phyloP scores from a whole-genome alignment of 1,140 invertebrate genomes.

The Elymnias hypermnestra region DNA sequence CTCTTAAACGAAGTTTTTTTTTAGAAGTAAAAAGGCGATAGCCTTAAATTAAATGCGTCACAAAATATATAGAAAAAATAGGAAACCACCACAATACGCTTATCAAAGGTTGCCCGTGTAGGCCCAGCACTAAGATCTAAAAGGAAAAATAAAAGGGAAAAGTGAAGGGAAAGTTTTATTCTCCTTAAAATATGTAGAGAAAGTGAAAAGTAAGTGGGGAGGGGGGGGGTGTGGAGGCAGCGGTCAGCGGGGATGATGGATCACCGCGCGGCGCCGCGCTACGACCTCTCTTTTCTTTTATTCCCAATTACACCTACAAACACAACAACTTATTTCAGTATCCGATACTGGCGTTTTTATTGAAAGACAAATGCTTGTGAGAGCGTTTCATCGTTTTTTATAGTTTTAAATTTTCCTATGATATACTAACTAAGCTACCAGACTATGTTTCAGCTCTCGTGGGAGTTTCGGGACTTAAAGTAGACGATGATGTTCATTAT shows the following conservation, averaged over 20 bases:
- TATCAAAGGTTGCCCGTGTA: slow-evolving; percentile 17
- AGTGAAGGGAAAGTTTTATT: slow-evolving; percentile 66
- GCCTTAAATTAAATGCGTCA: not conserved
- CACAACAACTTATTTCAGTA: slow-evolving; percentile 48
- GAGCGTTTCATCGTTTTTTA: no score
- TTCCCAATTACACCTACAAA: slow-evolving; percentile 66
- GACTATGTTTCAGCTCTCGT: no score
- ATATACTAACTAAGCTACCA: no score
- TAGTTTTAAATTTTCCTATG: no score
- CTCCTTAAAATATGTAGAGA: slow-evolving; percentile 75
- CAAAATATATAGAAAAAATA: not conserved
- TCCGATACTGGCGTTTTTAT: not conserved
- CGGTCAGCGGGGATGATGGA: slow-evolving; percentile 72
- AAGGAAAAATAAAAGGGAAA: slow-evolving; percentile 54
- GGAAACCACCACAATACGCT: not conserved
- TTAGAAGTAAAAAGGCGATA: no score
- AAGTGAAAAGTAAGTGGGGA: slow-evolving; percentile 72
- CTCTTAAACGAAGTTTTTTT: no score
- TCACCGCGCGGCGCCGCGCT: slow-evolving; percentile 53
- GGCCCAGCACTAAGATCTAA: slow-evolving; percentile 22
- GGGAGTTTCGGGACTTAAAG: no score
- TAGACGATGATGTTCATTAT: no score
- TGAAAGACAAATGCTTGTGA: not conserved
- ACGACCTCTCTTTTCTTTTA: slow-evolving; percentile 51
- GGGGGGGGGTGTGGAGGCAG: slow-evolving; percentile 48